Evolutionary conservation across 2,113 vertebrate genomes (phyloP).

Genomic region (Cyprinodon brontotheroides): DNA sequence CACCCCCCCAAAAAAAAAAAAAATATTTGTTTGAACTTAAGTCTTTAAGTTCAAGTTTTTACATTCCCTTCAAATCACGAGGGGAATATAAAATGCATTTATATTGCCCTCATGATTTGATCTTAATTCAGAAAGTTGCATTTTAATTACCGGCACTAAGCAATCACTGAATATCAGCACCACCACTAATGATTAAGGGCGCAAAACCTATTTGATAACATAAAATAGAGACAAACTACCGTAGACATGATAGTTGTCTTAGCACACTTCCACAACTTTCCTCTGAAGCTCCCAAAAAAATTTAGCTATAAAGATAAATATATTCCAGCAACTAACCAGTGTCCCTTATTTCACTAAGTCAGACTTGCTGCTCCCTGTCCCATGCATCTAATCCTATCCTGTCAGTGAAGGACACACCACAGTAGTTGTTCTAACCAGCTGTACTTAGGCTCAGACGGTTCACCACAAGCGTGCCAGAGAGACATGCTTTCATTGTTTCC

Average conservation of each 20-base stretch:
- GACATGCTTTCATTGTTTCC: slow-evolving; percentile 1
- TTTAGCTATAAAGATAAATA: too few relatives aligned
- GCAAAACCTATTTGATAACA: background rate
- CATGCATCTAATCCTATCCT: background rate
- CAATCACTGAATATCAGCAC: background rate
- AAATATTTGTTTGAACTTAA: too few relatives aligned
- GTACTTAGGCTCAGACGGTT: background rate
- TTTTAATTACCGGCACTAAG: background rate
- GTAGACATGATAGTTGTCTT: too few relatives aligned
- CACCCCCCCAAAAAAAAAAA: too few relatives aligned
- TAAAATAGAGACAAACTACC: background rate
- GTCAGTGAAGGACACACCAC: too few relatives aligned
- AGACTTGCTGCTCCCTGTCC: too few relatives aligned
- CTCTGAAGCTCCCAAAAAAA: too few relatives aligned
- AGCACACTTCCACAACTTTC: too few relatives aligned
- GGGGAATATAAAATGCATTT: background rate
- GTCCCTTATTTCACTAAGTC: too few relatives aligned
- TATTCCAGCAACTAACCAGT: too few relatives aligned
- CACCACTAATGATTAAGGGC: background rate
- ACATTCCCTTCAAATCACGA: too few relatives aligned
- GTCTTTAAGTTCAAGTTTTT: too few relatives aligned
- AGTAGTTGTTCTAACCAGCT: background rate
- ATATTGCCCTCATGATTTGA: background rate
- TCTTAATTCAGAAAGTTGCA: background rate
- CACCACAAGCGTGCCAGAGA: background rate